Evolutionary conservation across 2,888 invertebrate genomes (phyloP), one percentile per base, ranked within the genome.

Genomic region (Teleogryllus oceanicus): DNA sequence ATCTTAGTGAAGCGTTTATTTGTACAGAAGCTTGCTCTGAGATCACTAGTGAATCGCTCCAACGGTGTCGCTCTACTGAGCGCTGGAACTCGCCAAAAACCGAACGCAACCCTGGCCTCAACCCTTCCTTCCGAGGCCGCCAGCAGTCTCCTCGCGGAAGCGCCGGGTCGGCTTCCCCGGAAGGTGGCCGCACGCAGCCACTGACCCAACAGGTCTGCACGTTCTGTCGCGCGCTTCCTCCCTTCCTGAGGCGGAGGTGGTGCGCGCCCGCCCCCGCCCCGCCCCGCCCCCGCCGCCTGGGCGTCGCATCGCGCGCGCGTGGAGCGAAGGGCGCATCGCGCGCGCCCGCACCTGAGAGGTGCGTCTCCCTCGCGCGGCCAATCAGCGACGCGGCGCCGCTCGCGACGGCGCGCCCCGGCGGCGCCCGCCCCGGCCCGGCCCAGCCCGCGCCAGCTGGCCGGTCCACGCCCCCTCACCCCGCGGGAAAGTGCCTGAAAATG

Each of bases 231-330:
- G 37, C 37, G 37, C 37, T 37, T 37, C 37, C 37, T 5, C 37
- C 37, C 37, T 37, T 37, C 37, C 0, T 94, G 94, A 13, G 94
- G 94, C 0, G 94, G 94, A 81, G 88, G 87, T 75, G 11, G 75
- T 10, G 11, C 50, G 12, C 18, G 78, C 18, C 18, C 49, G 49
- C n/a, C 20, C 16, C 16, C 21, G 76, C 16, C 1, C 24, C 24
- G 24, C 21, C 24, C 24, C 18, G 78, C 18, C 37, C 24, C 49
- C 10, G 50, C 18, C 49, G 37, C 20, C 8, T 16, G 12, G 16
- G 16, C 16, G 13, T n/a, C 20, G 76, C 21, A 24, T 16, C 24
- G 62, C 62, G 62, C 62, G 62, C 62, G 62, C 62, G 62, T 5
- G 37, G 37, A 37, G 37, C 37, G 5, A 37, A 62, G 62, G 62